Evolutionary conservation across 2,888 invertebrate genomes (phyloP).

Genomic region (Lobophora halterata): DNA sequence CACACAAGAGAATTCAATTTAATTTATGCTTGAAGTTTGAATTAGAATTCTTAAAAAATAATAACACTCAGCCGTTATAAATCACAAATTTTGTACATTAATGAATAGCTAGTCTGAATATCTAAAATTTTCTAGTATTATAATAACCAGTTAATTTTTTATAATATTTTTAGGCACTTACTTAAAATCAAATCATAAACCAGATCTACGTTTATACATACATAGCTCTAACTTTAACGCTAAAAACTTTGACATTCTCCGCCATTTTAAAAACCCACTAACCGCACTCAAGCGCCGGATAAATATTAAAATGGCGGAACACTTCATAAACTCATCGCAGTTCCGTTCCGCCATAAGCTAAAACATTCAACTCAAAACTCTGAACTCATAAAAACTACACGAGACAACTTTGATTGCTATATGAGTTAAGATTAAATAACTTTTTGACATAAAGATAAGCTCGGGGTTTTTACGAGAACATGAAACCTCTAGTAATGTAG

Average conservation of each 20-base stretch:
- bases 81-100: no score
- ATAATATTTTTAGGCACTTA: no score
- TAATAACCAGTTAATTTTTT: no score
- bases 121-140: no score
- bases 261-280: slow-evolving; percentile 5
- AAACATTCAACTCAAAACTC: slow-evolving; percentile 5
- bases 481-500: no score
- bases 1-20: neutral
- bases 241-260: slow-evolving; percentile 1
- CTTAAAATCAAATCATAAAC: no score
- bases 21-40: no score
- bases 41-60: no score
- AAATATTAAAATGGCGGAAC: slow-evolving; percentile 12
- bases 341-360: slow-evolving; percentile 3
- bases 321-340: slow-evolving; percentile 13
- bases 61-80: no score
- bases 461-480: slow-evolving; percentile 4
- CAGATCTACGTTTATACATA: no score
- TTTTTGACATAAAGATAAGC: slow-evolving; percentile 24
- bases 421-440: slow-evolving; percentile 19
- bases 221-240: no score
- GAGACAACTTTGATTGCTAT: slow-evolving; percentile 24
- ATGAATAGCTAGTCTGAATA: no score
- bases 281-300: slow-evolving; percentile 2
- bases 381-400: slow-evolving; percentile 23